These are phyloP conservation scores for Sitodiplosis mosellana DNA, from an alignment of 1,140 invertebrate genomes.

Conservation along the genomic window DNA sequence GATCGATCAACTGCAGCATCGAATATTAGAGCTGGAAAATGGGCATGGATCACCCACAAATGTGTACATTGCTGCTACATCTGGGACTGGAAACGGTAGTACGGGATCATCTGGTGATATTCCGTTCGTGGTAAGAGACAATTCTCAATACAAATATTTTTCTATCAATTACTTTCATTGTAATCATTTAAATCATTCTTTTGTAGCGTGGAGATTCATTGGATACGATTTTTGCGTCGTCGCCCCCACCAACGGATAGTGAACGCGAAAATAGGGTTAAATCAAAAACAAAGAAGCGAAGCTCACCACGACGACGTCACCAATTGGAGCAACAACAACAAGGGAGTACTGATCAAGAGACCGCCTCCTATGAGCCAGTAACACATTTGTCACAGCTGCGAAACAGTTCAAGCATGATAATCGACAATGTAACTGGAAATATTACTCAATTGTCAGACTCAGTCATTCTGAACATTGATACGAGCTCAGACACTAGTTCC, in stretches of 20 bases:
- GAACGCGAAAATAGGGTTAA: conserved; percentile 10
- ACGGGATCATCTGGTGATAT: conserved; percentile 27
- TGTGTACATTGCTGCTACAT: conserved; percentile 6
- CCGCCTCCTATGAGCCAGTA: conserved; percentile 11
- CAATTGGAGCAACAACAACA: conserved; percentile 15
- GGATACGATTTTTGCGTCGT: conserved; percentile 36
- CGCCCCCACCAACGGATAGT: conserved; percentile 25
- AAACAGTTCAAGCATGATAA: conserved; percentile 9
- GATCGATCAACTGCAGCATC: conserved; percentile 49
- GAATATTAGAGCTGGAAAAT: conserved; percentile 47
- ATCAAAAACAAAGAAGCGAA: conserved; percentile 1
- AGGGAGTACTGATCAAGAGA: conserved; percentile 28
- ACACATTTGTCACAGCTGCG: not conserved
- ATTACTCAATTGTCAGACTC: conserved; percentile 15
- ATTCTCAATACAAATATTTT: too few relatives aligned
- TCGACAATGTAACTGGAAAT: conserved; percentile 17
- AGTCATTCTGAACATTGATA: conserved; percentile 22
- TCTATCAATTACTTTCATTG: too few relatives aligned
- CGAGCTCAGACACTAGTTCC: conserved; percentile 20
- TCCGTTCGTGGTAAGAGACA: conserved; percentile 27
- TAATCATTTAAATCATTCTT: not conserved
- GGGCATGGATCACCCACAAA: conserved; percentile 15
- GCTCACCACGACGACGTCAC: not conserved
- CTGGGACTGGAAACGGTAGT: not conserved
- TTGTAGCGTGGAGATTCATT: conserved; percentile 34